phyloP scores from a whole-genome alignment of 2,888 invertebrate genomes.

The Dryomyza anilis region DNA sequence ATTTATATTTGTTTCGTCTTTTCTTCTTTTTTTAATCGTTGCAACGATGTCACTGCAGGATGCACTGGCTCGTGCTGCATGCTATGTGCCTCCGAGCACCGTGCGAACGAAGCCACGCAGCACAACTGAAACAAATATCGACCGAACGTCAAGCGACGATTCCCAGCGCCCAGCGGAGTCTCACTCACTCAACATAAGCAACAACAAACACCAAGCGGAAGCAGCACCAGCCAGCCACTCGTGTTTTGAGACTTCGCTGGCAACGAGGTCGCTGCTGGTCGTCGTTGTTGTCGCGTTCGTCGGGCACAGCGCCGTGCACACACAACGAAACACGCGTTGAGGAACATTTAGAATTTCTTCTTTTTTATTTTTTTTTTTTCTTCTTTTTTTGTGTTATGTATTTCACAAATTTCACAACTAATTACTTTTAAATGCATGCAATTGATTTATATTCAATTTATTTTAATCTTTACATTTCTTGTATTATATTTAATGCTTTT shows the following conservation, averaged over 20 bases:
- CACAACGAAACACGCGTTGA: slow-evolving; percentile 5
- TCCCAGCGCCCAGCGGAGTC: slow-evolving; percentile 35
- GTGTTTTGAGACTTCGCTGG: slow-evolving; percentile 23
- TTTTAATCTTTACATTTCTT: neutral
- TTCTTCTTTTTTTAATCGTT: too few species aligned
- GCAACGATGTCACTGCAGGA: too few species aligned
- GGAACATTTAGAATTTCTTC: slow-evolving; percentile 12
- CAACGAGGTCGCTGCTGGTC: neutral
- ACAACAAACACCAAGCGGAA: too few species aligned
- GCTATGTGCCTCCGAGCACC: slow-evolving; percentile 33
- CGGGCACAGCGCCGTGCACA: neutral
- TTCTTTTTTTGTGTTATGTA: neutral
- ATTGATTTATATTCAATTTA: neutral
- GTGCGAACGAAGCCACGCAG: slow-evolving; percentile 30
- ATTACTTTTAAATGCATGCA: neutral
- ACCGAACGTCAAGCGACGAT: slow-evolving; percentile 33
- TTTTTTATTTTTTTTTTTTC: slow-evolving; percentile 13
- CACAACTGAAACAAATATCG: slow-evolving; percentile 32
- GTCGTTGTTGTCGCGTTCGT: too few species aligned
- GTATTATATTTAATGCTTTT: neutral
- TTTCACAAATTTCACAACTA: too few species aligned
- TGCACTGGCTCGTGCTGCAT: too few species aligned
- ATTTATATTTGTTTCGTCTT: too few species aligned
- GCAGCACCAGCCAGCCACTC: too few species aligned
- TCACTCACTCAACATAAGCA: slow-evolving; percentile 30